Evolutionary conservation across 2,113 vertebrate species (phyloP).

Genomic region (Chiloscyllium plagiosum): DNA sequence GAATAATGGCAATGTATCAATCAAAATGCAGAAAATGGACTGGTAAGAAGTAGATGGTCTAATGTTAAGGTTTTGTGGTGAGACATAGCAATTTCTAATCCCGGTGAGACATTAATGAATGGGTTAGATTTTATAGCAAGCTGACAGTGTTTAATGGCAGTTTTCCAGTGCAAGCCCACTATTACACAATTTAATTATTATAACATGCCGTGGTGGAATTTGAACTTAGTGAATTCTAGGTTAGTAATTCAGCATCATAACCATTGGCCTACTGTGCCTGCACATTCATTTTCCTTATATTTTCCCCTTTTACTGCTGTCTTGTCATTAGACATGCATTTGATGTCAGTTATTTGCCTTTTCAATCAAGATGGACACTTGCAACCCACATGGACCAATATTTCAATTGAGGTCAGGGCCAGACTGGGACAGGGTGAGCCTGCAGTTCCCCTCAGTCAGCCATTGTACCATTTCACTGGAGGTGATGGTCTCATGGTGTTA

Average conservation of each 20-base stretch:
- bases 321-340: neutral
- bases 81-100: neutral
- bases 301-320: neutral
- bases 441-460: no score
- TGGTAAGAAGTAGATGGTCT: neutral
- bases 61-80: neutral
- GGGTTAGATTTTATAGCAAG: neutral
- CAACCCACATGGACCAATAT: neutral
- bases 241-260: neutral
- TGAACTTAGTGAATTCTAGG: neutral
- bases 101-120: neutral
- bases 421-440: no score
- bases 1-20: neutral
- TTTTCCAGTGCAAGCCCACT: neutral
- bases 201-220: neutral
- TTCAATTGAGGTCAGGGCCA: no score
- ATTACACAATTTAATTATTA: neutral
- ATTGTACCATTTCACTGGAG: no score
- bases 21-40: neutral
- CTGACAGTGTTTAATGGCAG: neutral
- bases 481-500: no score
- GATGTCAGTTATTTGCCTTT: neutral
- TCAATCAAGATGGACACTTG: neutral
- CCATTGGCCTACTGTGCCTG: neutral
- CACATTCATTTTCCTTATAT: neutral